Percentiles rank a stretch among this genome's conserved stretches.
Evolutionary conservation across 2,888 invertebrate species (phyloP).

Genomic region (Netelia melanura): DNA sequence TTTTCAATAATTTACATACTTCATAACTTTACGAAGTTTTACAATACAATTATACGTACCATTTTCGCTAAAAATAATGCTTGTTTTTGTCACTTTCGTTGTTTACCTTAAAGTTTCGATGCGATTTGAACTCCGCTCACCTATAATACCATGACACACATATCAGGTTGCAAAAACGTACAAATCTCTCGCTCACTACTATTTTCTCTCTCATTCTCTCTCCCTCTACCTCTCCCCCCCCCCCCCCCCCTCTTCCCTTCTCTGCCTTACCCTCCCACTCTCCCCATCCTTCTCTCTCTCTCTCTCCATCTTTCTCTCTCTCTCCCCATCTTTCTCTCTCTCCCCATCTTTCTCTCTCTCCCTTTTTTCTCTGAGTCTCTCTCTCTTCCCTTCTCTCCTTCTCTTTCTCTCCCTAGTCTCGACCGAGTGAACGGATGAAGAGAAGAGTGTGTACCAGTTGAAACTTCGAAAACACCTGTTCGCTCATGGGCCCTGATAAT

Average conservation of each 20-base stretch:
- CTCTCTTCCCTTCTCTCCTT: constrained; percentile 30
- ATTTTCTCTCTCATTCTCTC: not conserved
- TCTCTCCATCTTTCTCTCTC: too few species aligned
- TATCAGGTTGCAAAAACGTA: not conserved
- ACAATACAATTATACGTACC: too few species aligned
- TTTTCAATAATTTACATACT: too few species aligned
- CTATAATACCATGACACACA: not conserved
- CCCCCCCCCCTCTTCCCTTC: too few species aligned
- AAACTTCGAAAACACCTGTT: constrained; percentile 67
- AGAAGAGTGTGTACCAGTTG: constrained; percentile 46
- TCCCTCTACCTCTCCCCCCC: not conserved
- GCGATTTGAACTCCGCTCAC: not conserved
- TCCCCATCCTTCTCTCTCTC: too few species aligned
- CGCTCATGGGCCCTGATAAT: constrained; percentile 50
- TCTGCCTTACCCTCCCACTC: too few species aligned
- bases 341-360: too few species aligned
- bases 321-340: too few species aligned
- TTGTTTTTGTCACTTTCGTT: not conserved
- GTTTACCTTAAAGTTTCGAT: not conserved
- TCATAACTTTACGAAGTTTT: too few species aligned
- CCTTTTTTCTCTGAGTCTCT: not conserved
- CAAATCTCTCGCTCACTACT: not conserved
- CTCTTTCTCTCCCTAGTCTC: constrained; percentile 7
- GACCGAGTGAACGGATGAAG: constrained; percentile 16
- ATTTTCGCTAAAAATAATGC: not conserved